These are phyloP conservation scores for Drosophila miranda DNA, from an alignment of 1,140 invertebrate species.

Conservation along the genomic window DNA sequence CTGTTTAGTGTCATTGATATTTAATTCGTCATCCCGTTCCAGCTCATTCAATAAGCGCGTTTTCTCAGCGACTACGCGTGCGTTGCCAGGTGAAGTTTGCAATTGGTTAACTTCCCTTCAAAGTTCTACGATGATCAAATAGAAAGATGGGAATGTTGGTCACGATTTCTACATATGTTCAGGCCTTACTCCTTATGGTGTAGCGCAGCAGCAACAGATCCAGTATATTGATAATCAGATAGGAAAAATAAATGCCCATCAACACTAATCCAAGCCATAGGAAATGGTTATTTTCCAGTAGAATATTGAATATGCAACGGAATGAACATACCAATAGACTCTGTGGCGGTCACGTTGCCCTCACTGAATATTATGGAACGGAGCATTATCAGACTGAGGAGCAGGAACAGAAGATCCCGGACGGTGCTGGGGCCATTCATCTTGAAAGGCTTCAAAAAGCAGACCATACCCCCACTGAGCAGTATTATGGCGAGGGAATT, in stretches of 20 bases:
- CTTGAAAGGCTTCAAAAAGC: conserved; percentile 40
- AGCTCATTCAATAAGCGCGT: background rate
- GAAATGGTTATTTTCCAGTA: background rate
- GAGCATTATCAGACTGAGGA: conserved; percentile 26
- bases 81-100: background rate
- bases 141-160: background rate
- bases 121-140: conserved; percentile 22
- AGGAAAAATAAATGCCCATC: conserved; percentile 13
- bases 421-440: conserved; percentile 35
- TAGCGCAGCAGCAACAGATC: conserved; percentile 26
- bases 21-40: conserved; percentile 30
- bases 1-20: conserved; percentile 20
- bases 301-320: background rate
- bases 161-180: too few relatives aligned
- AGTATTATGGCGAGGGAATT: conserved; percentile 46
- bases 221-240: conserved; percentile 27
- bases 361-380: conserved; percentile 13
- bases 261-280: conserved; percentile 2
- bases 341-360: background rate
- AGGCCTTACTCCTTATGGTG: conserved; percentile 37
- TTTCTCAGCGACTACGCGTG: background rate
- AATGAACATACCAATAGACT: conserved; percentile 16
- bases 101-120: conserved; percentile 26
- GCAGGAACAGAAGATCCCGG: conserved; percentile 44
- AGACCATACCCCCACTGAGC: conserved; percentile 41